Percentiles rank a stretch among this genome's conserved stretches.
Evolutionary conservation across 1,140 invertebrate species (phyloP).

Genomic region (Aporrectodea caliginosa): DNA sequence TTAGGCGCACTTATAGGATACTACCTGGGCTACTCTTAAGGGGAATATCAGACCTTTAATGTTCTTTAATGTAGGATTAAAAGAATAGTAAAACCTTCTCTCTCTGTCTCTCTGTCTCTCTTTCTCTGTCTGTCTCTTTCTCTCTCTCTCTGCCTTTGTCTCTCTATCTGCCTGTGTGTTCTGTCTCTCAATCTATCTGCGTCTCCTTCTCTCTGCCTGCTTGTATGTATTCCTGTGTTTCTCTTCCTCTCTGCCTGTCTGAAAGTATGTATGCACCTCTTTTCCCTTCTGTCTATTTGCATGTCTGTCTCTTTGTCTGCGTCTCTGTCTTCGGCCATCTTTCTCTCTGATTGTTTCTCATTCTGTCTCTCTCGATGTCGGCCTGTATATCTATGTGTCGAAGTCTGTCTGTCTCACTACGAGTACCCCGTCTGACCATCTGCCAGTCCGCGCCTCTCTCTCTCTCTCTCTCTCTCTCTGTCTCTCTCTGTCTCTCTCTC

Average conservation of each 20-base stretch:
- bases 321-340: not conserved
- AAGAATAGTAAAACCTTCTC: no score
- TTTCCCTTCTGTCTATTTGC: not conserved
- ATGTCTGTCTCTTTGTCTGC: not conserved
- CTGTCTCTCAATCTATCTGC: constrained; percentile 1
- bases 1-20: no score
- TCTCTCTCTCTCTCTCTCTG: not conserved
- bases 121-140: not conserved
- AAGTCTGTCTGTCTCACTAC: no score
- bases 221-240: not conserved
- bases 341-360: not conserved
- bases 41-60: no score
- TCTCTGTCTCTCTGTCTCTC: not conserved
- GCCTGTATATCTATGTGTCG: no score
- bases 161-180: not conserved
- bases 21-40: no score
- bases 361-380: constrained; percentile 2
- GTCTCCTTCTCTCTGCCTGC: not conserved
- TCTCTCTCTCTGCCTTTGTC: not conserved
- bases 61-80: no score
- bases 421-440: not conserved
- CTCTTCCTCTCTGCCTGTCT: constrained; percentile 1
- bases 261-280: not conserved
- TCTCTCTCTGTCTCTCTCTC: constrained; percentile 1
- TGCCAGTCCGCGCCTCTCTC: not conserved